Conservation (phyloP, 2,113 vertebrate species). For the Rallus limicola region DNA sequence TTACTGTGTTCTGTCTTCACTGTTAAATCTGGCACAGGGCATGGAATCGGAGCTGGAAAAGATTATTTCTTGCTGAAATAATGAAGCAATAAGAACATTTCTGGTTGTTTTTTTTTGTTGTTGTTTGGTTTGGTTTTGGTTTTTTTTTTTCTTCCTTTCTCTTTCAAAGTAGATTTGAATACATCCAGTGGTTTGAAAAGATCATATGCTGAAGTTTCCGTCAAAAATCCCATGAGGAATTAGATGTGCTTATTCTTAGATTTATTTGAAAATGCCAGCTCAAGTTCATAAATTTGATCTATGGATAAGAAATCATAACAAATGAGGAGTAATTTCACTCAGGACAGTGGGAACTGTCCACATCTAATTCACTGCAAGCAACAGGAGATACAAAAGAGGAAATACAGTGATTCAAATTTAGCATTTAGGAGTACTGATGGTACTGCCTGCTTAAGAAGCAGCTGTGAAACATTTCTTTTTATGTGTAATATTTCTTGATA, state of each 20-base stretch:
- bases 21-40: background rate
- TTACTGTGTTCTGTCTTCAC: background rate
- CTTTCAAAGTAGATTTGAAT: slow-evolving; percentile 47
- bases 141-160: background rate
- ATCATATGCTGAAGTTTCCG: background rate
- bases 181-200: slow-evolving; percentile 32
- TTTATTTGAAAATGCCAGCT: background rate
- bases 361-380: background rate
- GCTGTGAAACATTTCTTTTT: background rate
- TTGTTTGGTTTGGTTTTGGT: no score
- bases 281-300: background rate
- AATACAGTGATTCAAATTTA: background rate
- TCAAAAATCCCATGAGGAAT: background rate
- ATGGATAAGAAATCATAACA: background rate
- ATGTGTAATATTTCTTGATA: background rate
- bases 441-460: background rate
- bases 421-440: background rate
- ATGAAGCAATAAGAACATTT: slow-evolving; percentile 12
- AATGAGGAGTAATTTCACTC: background rate
- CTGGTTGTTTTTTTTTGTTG: background rate
- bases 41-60: slow-evolving; percentile 15
- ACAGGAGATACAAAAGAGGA: background rate
- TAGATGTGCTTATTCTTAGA: background rate
- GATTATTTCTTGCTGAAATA: slow-evolving; percentile 25
- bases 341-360: background rate